Percentiles rank a stretch among this genome's conserved stretches.
Conservation (phyloP, 2,113 vertebrate genomes). For the Edolisoma coerulescens region DNA sequence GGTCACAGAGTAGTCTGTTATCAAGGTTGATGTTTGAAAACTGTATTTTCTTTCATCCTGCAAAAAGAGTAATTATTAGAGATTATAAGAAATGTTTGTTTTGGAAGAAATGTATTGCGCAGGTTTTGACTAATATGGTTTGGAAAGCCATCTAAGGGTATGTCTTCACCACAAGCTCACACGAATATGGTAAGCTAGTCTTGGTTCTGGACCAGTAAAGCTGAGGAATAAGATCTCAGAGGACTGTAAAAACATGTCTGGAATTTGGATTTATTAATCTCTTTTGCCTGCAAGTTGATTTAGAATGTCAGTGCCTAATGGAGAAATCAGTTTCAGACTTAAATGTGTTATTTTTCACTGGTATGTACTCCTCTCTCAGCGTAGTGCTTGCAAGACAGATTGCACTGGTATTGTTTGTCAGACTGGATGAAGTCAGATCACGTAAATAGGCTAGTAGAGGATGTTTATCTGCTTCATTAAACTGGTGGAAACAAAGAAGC, state of each 20-base stretch:
- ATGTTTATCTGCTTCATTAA: not conserved
- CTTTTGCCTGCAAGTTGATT: not conserved
- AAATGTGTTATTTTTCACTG: not conserved
- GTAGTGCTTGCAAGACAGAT: not conserved
- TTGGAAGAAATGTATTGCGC: not conserved
- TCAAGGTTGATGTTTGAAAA: not conserved
- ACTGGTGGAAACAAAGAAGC: not conserved
- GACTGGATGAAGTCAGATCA: not conserved
- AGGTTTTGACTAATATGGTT: not conserved
- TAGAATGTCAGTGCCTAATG: not conserved
- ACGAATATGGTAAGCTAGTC: accelerated
- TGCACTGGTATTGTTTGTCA: not conserved
- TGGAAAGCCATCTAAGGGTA: not conserved
- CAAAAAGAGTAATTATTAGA: not conserved
- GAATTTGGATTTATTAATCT: not conserved
- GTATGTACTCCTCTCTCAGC: not conserved
- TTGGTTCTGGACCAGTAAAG: not conserved
- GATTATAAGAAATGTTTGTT: not conserved
- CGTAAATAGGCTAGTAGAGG: not conserved
- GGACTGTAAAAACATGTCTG: not conserved
- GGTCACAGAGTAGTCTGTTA: not conserved
- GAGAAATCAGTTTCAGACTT: not conserved
- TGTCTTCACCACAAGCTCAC: not conserved
- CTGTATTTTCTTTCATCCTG: not conserved
- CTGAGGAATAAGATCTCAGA: not conserved